Evolutionary conservation across 2,888 invertebrate genomes (phyloP).

Genomic region (Melikaiella ostensackeni): DNA sequence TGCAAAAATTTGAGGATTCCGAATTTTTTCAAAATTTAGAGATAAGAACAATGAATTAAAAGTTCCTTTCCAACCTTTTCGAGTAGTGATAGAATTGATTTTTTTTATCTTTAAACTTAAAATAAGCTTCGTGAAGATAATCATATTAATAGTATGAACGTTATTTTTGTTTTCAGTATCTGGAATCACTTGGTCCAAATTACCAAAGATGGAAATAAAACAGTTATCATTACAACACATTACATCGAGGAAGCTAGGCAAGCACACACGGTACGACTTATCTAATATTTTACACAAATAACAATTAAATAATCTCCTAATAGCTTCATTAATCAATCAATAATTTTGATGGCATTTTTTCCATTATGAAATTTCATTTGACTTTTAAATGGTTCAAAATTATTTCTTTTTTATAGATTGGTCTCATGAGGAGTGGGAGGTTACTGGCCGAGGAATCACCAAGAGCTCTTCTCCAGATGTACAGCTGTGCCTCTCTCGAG

Average conservation of each 20-base stretch:
- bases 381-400: slow-evolving; percentile 12
- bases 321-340: background rate
- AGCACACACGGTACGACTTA: slow-evolving; percentile 85
- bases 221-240: slow-evolving; percentile 95
- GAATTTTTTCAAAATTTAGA: too few species aligned
- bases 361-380: background rate
- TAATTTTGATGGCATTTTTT: background rate
- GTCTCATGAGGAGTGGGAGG: slow-evolving; percentile 94
- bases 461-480: slow-evolving; percentile 88
- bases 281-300: too few species aligned
- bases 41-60: too few species aligned
- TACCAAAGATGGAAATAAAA: slow-evolving; percentile 93
- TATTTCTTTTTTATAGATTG: slow-evolving; percentile 83
- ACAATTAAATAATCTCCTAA: too few species aligned
- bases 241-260: slow-evolving; percentile 97
- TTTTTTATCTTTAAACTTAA: background rate
- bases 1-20: too few species aligned
- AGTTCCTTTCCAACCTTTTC: background rate
- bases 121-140: background rate
- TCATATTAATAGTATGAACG: background rate
- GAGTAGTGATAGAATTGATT: too few species aligned
- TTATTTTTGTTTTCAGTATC: slow-evolving; percentile 80
- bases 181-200: slow-evolving; percentile 96
- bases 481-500: slow-evolving; percentile 90
- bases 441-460: slow-evolving; percentile 95